Percentiles rank a stretch among this genome's conserved stretches.
Evolutionary conservation across 2,888 invertebrate species (phyloP).

Genomic region (Lysandra bellargus): DNA sequence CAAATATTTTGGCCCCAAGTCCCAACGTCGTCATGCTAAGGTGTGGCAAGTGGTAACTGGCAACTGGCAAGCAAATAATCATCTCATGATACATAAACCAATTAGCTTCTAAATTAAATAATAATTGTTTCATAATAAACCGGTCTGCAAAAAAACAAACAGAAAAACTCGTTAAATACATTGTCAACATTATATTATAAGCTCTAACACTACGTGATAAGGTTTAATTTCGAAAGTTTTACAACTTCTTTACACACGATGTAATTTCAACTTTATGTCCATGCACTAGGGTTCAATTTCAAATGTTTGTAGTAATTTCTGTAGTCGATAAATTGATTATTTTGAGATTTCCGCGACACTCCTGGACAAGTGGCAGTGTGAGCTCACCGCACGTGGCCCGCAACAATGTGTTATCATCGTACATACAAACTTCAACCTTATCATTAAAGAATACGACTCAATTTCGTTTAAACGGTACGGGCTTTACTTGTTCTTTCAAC

Average conservation of each 20-base stretch:
- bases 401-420: conserved; percentile 17
- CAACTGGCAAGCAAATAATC: background rate
- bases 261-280: background rate
- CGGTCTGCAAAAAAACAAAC: background rate
- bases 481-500: conserved; percentile 7
- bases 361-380: conserved; percentile 31
- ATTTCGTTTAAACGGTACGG: background rate
- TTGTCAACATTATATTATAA: background rate
- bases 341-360: conserved; percentile 33
- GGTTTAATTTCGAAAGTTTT: background rate
- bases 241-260: background rate
- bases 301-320: background rate
- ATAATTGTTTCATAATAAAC: conserved; percentile 24
- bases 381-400: conserved; percentile 29
- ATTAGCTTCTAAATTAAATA: conserved; percentile 9
- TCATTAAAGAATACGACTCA: accelerated
- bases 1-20: background rate
- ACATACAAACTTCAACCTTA: background rate
- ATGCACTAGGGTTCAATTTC: background rate
- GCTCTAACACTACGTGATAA: background rate
- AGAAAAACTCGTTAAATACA: background rate
- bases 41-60: background rate
- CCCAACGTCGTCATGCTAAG: background rate
- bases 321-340: conserved; percentile 34
- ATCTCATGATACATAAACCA: background rate